Conservation (phyloP, 2,797 vertebrate species). For the Sebastes wilsoni region DNA sequence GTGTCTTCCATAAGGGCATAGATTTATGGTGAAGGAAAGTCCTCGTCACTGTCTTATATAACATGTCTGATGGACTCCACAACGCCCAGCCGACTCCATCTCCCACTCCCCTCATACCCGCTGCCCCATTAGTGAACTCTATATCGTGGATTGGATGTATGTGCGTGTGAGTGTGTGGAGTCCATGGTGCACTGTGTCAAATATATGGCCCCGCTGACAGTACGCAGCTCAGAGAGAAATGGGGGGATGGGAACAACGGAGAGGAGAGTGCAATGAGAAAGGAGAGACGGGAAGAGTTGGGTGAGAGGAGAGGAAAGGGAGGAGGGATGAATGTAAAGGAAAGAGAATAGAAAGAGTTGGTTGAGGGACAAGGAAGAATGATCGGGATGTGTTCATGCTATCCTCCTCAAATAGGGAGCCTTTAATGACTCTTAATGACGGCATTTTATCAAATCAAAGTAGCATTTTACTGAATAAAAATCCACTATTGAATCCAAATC, state of each 20-base stretch:
- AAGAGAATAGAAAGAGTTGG: neutral
- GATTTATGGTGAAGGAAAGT: constrained; percentile 40
- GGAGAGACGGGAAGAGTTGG: neutral
- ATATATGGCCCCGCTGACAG: constrained; percentile 67
- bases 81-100: constrained; percentile 34
- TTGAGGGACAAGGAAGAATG: no score
- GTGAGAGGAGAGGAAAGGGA: neutral
- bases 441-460: neutral
- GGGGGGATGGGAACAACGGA: constrained; percentile 33
- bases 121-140: constrained; percentile 62
- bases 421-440: neutral
- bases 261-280: neutral
- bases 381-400: neutral
- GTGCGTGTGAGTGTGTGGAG: constrained; percentile 29
- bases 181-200: constrained; percentile 53
- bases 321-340: neutral
- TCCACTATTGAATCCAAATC: neutral
- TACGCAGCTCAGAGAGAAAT: constrained; percentile 32
- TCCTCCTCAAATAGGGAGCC: neutral
- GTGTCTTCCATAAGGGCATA: constrained; percentile 13
- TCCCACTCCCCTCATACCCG: constrained; percentile 37
- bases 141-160: constrained; percentile 16
- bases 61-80: constrained; percentile 41
- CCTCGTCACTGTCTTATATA: constrained; percentile 41
- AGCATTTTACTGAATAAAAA: neutral